Conservation (phyloP, 2,113 vertebrate genomes). For the Cololabis saira region DNA sequence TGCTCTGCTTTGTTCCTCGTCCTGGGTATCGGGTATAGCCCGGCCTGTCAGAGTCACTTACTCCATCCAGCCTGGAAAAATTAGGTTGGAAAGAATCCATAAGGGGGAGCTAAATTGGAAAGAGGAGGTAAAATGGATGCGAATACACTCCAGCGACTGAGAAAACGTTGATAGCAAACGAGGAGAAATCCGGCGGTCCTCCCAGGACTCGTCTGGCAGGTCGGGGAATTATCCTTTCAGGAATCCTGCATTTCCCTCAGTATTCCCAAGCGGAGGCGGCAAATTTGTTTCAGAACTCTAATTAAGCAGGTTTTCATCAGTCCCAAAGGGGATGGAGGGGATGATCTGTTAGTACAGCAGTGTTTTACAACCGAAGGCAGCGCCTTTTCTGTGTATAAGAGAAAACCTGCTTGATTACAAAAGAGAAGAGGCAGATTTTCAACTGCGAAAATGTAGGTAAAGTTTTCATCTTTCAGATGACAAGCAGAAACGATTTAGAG, state of each 20-base stretch:
- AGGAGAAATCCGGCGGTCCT: not conserved
- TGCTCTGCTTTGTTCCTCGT: constrained; percentile 32
- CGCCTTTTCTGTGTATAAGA: too few species aligned
- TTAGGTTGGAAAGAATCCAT: constrained; percentile 13
- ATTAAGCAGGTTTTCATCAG: constrained; percentile 46
- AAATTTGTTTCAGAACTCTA: constrained; percentile 31
- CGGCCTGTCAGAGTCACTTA: constrained; percentile 36
- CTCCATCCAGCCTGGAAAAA: constrained; percentile 34
- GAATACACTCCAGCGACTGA: not conserved
- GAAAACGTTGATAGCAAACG: not conserved
- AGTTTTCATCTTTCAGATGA: too few species aligned
- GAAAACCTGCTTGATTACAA: too few species aligned
- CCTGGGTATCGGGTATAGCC: constrained; percentile 30
- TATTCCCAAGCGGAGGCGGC: not conserved
- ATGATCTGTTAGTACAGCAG: not conserved
- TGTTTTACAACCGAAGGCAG: not conserved
- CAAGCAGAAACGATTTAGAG: too few species aligned
- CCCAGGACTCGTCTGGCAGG: constrained; percentile 23
- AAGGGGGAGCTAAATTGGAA: not conserved
- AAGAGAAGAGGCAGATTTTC: too few species aligned
- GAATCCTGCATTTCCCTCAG: constrained; percentile 8
- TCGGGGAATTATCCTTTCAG: constrained; percentile 6
- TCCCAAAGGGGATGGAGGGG: constrained; percentile 22
- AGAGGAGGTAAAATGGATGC: not conserved
- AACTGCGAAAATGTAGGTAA: too few species aligned